Base-by-base conservation (phyloP, 2,888 invertebrate species). In the Dione vanillae region DNA sequence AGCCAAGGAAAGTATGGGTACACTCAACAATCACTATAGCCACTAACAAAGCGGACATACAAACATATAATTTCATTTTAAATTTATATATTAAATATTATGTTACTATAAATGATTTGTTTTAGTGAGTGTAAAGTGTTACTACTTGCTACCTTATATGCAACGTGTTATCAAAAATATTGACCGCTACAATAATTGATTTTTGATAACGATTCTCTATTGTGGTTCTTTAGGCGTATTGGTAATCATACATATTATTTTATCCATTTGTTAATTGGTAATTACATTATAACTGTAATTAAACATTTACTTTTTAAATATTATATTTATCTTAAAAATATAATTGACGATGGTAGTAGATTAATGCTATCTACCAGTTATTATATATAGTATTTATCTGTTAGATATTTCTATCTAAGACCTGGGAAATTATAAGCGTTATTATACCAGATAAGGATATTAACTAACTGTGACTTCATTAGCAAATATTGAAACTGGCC, bases 1-100 rank as follows among this genome's bases (percentile, higher is more conserved):
- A 87, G 0, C 91, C 91, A 43, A 88, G 27, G 59, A 91, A 90
- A 0, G 83, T 83, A 66, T 89, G 86, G 0, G 74, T 71, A 76
- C 89, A 83, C 65, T 89, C 82, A 1, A 84, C 85, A 8, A 81
- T 67, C 0, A 82, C 82, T 7, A 86, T 67, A 0, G 72, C 74
- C 0, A 80, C 79, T 0, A 86, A 66, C 20, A 85, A 43, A 6
- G 66, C 40, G 2, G 69, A 62, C 52, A 73, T 9, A 37, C 54
- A 47, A 0, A 69, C 8, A 14, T 10, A 64, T 2, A 71, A 40
- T 62, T 52, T 72, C 75, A 76, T 74, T 35, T 62, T 41, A 35
- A 8, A 20, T 12, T 14, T 27, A 40, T 45, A 47, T 54, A 27
- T 41, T 61, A 49, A n/a, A 35, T 8, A 16, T 0, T 27, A 45